phyloP scores from a whole-genome alignment of 2,797 vertebrate genomes.

The Sebastolobus altivelis region DNA sequence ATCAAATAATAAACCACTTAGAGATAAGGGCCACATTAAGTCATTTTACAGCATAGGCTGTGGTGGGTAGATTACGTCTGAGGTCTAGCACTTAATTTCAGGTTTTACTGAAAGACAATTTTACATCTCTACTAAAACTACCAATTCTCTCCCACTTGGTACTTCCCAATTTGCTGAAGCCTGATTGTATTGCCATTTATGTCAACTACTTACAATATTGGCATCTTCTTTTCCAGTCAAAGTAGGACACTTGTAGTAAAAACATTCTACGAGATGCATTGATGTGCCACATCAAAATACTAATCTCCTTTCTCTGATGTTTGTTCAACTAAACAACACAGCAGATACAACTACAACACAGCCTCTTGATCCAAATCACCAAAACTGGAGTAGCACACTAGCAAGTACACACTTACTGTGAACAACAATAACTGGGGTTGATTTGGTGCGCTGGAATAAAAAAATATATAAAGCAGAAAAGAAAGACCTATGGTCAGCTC shows the following conservation, averaged over 20 bases:
- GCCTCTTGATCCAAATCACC: neutral
- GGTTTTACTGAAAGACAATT: conserved; percentile 17
- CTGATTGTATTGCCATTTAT: neutral
- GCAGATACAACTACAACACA: neutral
- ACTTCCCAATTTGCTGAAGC: neutral
- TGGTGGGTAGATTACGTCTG: conserved; percentile 19
- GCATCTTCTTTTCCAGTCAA: neutral
- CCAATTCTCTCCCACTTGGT: neutral
- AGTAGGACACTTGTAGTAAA: neutral
- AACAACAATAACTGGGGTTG: neutral
- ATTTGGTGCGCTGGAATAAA: conserved; percentile 16
- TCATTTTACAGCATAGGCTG: conserved; percentile 36
- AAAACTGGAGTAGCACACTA: neutral
- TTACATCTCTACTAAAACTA: conserved; percentile 20
- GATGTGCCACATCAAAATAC: neutral
- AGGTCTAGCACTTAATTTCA: conserved; percentile 18
- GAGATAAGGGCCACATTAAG: conserved; percentile 47
- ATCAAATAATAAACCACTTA: conserved; percentile 70
- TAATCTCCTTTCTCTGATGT: neutral
- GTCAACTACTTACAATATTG: neutral
- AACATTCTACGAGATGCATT: neutral
- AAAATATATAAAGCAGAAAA: conserved; percentile 1
- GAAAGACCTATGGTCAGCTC: neutral
- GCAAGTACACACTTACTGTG: neutral
- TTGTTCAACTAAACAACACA: neutral